These are phyloP conservation scores for Meliscaeva auricollis DNA, from an alignment of 2,888 invertebrate species.

Conservation along the genomic window DNA sequence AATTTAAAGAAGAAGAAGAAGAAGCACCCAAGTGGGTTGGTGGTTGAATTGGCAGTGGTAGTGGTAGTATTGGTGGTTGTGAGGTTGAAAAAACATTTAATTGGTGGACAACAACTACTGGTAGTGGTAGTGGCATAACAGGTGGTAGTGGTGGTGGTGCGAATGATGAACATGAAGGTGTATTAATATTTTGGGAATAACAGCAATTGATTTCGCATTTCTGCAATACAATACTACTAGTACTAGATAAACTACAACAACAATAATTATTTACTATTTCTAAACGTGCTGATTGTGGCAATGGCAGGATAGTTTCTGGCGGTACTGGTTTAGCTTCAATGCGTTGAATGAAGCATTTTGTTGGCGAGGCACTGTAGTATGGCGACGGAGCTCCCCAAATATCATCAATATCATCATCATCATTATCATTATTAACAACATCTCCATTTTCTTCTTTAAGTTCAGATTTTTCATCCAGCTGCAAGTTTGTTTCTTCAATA, in stretches of 20 bases:
- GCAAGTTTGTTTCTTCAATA: not conserved
- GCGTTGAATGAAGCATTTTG: constrained; percentile 67
- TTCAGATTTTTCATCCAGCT: constrained; percentile 29
- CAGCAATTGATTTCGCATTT: constrained; percentile 54
- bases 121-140: constrained; percentile 35
- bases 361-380: constrained; percentile 77
- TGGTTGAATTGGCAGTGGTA: constrained; percentile 18
- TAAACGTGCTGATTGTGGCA: constrained; percentile 77
- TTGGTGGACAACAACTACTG: constrained; percentile 47
- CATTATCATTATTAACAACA: constrained; percentile 22
- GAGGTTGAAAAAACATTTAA: constrained; percentile 38
- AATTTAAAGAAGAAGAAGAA: constrained; percentile 58
- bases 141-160: constrained; percentile 26
- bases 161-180: constrained; percentile 51
- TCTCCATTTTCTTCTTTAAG: constrained; percentile 61
- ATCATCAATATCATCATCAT: constrained; percentile 77
- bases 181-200: constrained; percentile 60
- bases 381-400: constrained; percentile 62
- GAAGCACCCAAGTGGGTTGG: constrained; percentile 64
- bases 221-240: constrained; percentile 59
- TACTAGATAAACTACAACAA: constrained; percentile 73
- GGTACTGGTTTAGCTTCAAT: constrained; percentile 76
- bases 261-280: constrained; percentile 75
- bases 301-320: constrained; percentile 75
- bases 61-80: no score